Base-by-base conservation (phyloP, 2,113 vertebrate genomes). In the Maccullochella peelii region DNA sequence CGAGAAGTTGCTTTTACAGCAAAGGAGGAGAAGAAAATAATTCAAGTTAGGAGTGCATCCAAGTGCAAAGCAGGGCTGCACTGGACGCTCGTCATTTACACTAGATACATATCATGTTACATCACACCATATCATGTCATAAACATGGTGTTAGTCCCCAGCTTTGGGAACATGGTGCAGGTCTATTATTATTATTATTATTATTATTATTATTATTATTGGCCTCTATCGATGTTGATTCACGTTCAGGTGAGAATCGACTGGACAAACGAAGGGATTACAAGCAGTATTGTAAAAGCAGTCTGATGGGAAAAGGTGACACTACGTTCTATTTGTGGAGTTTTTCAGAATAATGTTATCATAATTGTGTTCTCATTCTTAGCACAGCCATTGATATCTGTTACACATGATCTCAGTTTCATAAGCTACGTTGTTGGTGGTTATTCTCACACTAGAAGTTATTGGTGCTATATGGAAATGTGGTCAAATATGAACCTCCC, bases 361-460 rank as follows among this genome's bases (percentile, higher is more conserved):
- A 38, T 42, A 6, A 4, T 25, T 18, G 0, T 71, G 77, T 54
- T 66, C 18, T 83, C 16, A 44, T 63, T 71, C 14, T 30, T 54
- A 70, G 73, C 62, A 82, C 63, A 83, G 14, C 18, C 23, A 18
- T 42, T 27, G 1, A 50, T 16, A 27, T 80, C 55, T 79, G 81
- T 89, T 85, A 84, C 62, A 65, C 59, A 49, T 33, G 2, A 40
- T 83, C 74, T 84, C 82, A 84, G 81, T 88, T 88, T 84, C 81
- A 94, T 93, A 92, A 93, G 92, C 91, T 94, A 87, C 79, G 67
- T 58, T 57, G 20, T 73, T 71, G 42, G 70, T 85, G 73, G 44
- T 79, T 40, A 23, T 75, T 68, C 58, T 86, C 77, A 77, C 65
- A 66, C 40, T 68, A 49, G 4, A 70, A 61, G 7, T 4, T 40